Evolutionary conservation across 1,140 invertebrate species (phyloP).

Genomic region (Drosophila nikananu): DNA sequence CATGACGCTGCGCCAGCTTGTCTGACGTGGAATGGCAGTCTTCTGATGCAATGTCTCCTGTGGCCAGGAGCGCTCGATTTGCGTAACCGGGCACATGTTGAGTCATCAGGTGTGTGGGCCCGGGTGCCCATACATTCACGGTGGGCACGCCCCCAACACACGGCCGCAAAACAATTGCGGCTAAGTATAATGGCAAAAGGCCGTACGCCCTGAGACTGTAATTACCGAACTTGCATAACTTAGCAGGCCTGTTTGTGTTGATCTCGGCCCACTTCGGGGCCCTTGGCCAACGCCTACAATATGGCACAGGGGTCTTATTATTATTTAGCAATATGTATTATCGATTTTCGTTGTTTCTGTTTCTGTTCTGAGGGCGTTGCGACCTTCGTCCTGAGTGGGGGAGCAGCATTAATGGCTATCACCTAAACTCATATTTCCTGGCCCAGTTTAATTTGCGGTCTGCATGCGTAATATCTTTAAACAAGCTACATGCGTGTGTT

Average conservation of each 20-base stretch:
- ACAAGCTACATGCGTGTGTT: conserved; percentile 16
- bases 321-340: conserved; percentile 53
- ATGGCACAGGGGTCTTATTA: conserved; percentile 13
- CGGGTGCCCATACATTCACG: conserved; percentile 2
- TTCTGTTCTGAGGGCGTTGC: neutral
- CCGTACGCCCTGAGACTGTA: conserved; percentile 59
- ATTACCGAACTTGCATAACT: conserved; percentile 76
- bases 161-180: conserved; percentile 59
- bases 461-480: conserved; percentile 49
- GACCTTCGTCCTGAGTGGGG: conserved; percentile 10
- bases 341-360: conserved; percentile 60
- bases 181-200: conserved; percentile 49
- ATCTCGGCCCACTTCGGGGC: conserved; percentile 14
- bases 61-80: conserved; percentile 66
- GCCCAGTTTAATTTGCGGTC: conserved; percentile 64
- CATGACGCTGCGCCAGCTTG: conserved; percentile 69
- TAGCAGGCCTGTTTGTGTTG: conserved; percentile 25
- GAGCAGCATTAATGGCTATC: conserved; percentile 57
- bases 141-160: conserved; percentile 25
- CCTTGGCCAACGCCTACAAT: conserved; percentile 39
- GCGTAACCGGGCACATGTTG: conserved; percentile 77
- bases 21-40: conserved; percentile 59
- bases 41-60: conserved; percentile 72
- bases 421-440: conserved; percentile 66
- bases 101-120: conserved; percentile 51